These are phyloP conservation scores for Apis mellifera DNA, from an alignment of 1,140 invertebrate species.

Conservation along the genomic window Amel_HAv3.1 CM009931.2:16965501-16966000, in stretches of 20 bases:
- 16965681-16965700: too few relatives aligned
- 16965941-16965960: slow-evolving; percentile 13
- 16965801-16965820: slow-evolving; percentile 11
- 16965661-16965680: too few relatives aligned
- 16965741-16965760: slow-evolving; percentile 44
- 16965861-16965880: slow-evolving; percentile 60
- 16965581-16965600: too few relatives aligned
- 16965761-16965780: slow-evolving; percentile 11
- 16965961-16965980: slow-evolving; percentile 43
- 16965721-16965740: too few relatives aligned
- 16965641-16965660: too few relatives aligned
- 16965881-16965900: slow-evolving; percentile 62
- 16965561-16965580: too few relatives aligned
- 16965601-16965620: too few relatives aligned
- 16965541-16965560: too few relatives aligned
- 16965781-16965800: slow-evolving; percentile 33
- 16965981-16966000: slow-evolving; percentile 47
- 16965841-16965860: slow-evolving; percentile 65
- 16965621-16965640: too few relatives aligned
- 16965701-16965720: too few relatives aligned
- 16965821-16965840: slow-evolving; percentile 59
- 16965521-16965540: too few relatives aligned
- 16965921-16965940: slow-evolving; percentile 48
- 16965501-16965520: too few relatives aligned
- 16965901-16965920: slow-evolving; percentile 60